Evolutionary conservation across 2,797 vertebrate species (phyloP), one percentile per base, ranked within the genome.

Genomic region (Alca torda): DNA sequence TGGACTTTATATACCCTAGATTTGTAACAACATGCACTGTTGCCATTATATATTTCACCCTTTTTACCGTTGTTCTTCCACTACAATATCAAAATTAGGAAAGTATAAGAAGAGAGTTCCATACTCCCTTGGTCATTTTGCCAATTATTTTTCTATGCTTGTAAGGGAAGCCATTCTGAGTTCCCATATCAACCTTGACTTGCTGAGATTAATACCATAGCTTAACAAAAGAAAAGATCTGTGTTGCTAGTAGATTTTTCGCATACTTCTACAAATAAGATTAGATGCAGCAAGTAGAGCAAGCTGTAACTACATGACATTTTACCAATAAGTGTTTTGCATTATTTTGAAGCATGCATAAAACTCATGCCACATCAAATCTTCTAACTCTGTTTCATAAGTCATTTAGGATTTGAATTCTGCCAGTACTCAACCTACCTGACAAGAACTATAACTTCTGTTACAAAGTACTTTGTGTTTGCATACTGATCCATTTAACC

Each of bases 271-370:
- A 96, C 89, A 97, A 97, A 96, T 95, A 96, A 97, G 64, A 90
- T 97, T 96, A 97, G 78, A 96, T 92, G 51, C 31, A 94, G 57
- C 84, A 92, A 57, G 81, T 74, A 96, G 60, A 96, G 64, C 13
- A 95, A 97, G 61, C 51, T 95, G 82, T 65, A 84, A 89, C 75
- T 64, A 92, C 89, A 91, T 95, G 93, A 90, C 87, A 93, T 91
- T 97, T 98, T 95, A 80, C 89, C 95, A 96, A 25, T 97, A 97
- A 84, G 46, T 87, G 56, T 35, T 96, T 97, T 97, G 95, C 69
- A 95, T 93, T 95, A 91, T 97, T 96, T 93, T 96, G 78, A 96
- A 96, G 74, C 10, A 4, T 67, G 51, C 33, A 51, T 93, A 92
- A 89, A 96, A 91, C n/a, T 87, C 53, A 76, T 87, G 79, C 37